Evolutionary conservation across 1,140 invertebrate species (phyloP).

Genomic region (Eulimnadia texana): DNA sequence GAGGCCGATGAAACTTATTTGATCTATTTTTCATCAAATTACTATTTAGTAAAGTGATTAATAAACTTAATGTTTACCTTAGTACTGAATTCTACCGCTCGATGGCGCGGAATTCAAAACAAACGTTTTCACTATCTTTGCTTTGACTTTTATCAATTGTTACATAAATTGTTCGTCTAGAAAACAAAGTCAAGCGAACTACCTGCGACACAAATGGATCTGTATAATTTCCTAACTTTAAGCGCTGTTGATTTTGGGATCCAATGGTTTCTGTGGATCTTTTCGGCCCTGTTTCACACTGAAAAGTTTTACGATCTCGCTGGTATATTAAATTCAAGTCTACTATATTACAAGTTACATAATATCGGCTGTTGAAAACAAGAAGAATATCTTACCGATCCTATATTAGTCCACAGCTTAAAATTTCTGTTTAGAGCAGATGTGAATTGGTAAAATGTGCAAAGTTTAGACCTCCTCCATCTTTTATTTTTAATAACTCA

Average conservation of each 20-base stretch:
- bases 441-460: background rate
- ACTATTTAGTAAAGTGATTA: too few relatives aligned
- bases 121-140: background rate
- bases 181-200: background rate
- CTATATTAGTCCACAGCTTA: too few relatives aligned
- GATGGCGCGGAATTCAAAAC: background rate
- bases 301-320: constrained; percentile 34
- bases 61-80: too few relatives aligned
- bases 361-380: too few relatives aligned
- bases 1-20: too few relatives aligned
- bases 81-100: background rate
- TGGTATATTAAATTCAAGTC: constrained; percentile 23
- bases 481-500: background rate
- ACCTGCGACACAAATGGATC: background rate
- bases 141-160: too few relatives aligned
- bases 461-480: background rate
- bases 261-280: constrained; percentile 28
- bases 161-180: too few relatives aligned
- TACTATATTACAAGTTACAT: background rate
- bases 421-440: too few relatives aligned
- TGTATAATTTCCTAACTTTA: background rate
- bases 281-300: constrained; percentile 27
- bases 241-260: constrained; percentile 29
- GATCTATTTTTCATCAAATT: too few relatives aligned
- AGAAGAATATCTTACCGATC: too few relatives aligned